Conservation (phyloP, 37 sponge, comb jelly and placozoan genomes). For the Axinella damicornis region DNA sequence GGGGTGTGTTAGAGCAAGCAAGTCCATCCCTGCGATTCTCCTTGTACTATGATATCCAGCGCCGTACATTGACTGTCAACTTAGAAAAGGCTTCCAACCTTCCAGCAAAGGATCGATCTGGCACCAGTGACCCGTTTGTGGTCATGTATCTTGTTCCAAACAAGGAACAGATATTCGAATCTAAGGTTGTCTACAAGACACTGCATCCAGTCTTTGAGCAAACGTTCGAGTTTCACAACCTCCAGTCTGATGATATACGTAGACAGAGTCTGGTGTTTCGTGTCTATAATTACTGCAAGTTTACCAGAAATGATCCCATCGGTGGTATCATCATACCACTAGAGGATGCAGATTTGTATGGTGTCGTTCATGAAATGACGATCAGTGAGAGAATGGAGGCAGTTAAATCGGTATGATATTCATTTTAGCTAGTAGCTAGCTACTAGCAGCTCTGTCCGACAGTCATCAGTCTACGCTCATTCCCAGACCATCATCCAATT, state of each 20-base stretch:
- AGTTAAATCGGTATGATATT: no score
- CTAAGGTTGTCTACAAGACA: slow-evolving; percentile 20
- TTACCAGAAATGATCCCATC: slow-evolving; percentile 26
- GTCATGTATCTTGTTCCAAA: slow-evolving; percentile 58
- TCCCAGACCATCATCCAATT: no score
- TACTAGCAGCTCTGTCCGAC: no score
- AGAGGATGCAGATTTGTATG: slow-evolving; percentile 59
- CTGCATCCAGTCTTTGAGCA: slow-evolving; percentile 58
- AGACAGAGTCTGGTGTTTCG: slow-evolving; percentile 30
- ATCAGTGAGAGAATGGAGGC: background rate
- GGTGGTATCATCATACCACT: slow-evolving; percentile 42
- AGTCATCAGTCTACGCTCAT: no score
- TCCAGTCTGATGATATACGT: slow-evolving; percentile 40
- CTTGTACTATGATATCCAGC: slow-evolving; percentile 61
- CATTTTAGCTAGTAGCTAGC: no score
- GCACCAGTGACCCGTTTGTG: slow-evolving; percentile 42
- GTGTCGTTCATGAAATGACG: slow-evolving; percentile 35
- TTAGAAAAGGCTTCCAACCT: slow-evolving; percentile 35
- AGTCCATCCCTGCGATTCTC: slow-evolving; percentile 49
- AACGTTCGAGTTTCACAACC: slow-evolving; percentile 66
- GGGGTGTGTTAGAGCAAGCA: no score
- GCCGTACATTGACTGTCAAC: slow-evolving; percentile 51
- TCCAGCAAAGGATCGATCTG: slow-evolving; percentile 24
- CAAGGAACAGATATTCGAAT: slow-evolving; percentile 56
- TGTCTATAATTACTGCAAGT: slow-evolving; percentile 27